These are phyloP conservation scores for Hystrix brachyura DNA, from an alignment of 2,113 vertebrate genomes.

Conservation along the genomic window DNA sequence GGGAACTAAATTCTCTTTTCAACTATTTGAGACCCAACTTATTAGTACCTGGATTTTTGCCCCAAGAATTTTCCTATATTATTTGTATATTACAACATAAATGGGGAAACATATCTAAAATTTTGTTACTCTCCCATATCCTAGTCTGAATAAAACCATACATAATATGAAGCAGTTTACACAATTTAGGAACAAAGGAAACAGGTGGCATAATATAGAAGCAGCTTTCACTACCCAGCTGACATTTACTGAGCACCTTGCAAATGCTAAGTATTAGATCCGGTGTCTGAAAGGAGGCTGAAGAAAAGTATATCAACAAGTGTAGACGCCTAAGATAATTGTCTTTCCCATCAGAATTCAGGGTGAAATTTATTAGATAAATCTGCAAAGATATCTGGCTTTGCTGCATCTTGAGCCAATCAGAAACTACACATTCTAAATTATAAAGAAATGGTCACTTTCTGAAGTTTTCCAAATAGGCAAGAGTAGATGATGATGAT, in stretches of 20 bases:
- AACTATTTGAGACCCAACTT: not conserved
- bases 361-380: not conserved
- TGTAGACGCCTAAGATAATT: slow-evolving; percentile 11
- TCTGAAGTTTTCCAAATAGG: slow-evolving; percentile 25
- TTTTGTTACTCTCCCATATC: slow-evolving; percentile 19
- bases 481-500: not conserved
- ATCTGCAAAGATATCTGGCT: slow-evolving; percentile 1
- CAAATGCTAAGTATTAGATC: not conserved
- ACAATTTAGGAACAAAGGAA: slow-evolving; percentile 1
- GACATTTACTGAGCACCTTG: slow-evolving; percentile 21
- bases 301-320: slow-evolving; percentile 69
- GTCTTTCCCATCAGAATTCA: not conserved
- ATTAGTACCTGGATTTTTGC: not conserved
- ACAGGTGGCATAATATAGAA: not conserved
- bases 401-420: not conserved
- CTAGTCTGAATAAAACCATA: slow-evolving; percentile 7
- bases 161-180: not conserved
- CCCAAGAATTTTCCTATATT: slow-evolving; percentile 9
- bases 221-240: slow-evolving; percentile 29
- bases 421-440: not conserved
- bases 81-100: not conserved
- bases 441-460: not conserved
- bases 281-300: not conserved
- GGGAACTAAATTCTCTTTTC: not conserved
- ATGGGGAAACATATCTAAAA: not conserved